Percentiles rank a stretch among this genome's conserved stretches.
Evolutionary conservation across 2,797 vertebrate genomes (phyloP).

Genomic region (Tachyglossus aculeatus): DNA sequence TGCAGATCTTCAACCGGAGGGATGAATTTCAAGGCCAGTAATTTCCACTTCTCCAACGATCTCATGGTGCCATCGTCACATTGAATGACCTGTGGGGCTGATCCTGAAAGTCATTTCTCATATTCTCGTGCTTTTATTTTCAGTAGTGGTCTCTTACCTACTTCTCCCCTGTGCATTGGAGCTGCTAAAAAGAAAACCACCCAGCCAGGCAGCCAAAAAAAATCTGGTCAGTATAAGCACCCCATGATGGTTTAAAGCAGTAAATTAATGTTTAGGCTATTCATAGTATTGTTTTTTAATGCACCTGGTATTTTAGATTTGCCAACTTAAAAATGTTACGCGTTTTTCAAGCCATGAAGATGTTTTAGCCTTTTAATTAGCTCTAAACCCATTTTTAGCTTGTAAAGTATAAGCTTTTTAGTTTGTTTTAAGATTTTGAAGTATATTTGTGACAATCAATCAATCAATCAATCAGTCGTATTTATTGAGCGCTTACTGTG

Average conservation of each 20-base stretch:
- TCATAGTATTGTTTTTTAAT: rapidly evolving
- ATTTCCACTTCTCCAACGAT: background rate
- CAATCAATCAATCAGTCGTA: background rate
- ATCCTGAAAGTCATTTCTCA: background rate
- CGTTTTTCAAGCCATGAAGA: conserved; percentile 12
- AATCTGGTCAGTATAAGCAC: conserved; percentile 48
- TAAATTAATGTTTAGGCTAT: background rate
- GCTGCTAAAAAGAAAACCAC: conserved; percentile 65
- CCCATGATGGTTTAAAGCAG: background rate
- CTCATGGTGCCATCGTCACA: rapidly evolving
- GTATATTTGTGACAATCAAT: background rate
- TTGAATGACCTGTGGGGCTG: rapidly evolving
- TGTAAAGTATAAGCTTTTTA: background rate
- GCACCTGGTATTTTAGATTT: rapidly evolving
- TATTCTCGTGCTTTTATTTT: conserved; percentile 29
- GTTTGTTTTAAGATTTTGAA: too few relatives aligned
- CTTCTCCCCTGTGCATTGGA: conserved; percentile 79
- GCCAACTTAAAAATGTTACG: background rate
- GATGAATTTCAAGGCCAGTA: too few relatives aligned
- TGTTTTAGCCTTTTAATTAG: background rate
- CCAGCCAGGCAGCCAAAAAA: conserved; percentile 58
- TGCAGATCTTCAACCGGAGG: too few relatives aligned
- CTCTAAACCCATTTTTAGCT: background rate
- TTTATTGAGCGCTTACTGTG: background rate
- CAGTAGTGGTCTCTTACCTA: conserved; percentile 75